Conservation (phyloP, 2,888 invertebrate genomes). For the Chelonus formosanus region DNA sequence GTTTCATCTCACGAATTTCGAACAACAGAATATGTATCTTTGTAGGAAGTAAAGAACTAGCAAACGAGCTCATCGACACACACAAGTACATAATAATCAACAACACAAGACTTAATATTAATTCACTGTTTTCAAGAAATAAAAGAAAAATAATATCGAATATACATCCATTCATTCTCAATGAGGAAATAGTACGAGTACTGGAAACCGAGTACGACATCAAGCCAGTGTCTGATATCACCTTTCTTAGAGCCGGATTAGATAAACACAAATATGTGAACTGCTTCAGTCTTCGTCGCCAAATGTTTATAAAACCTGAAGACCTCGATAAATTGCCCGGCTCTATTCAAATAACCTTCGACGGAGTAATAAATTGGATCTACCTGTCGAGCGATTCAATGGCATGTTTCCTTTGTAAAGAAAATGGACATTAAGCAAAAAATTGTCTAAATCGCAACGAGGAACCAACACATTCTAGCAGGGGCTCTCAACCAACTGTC, state of each 20-base stretch:
- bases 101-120: slow-evolving; percentile 26
- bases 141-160: slow-evolving; percentile 38
- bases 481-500: not conserved
- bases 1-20: slow-evolving; percentile 26
- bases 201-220: slow-evolving; percentile 31
- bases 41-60: slow-evolving; percentile 17
- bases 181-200: slow-evolving; percentile 33
- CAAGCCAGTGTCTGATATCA: slow-evolving; percentile 34
- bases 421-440: slow-evolving; percentile 27
- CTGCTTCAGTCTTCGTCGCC: slow-evolving; percentile 39
- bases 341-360: slow-evolving; percentile 22
- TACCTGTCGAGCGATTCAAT: slow-evolving; percentile 24
- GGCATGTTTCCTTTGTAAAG: slow-evolving; percentile 27
- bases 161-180: slow-evolving; percentile 40
- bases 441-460: slow-evolving; percentile 17
- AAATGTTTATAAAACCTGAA: slow-evolving; percentile 40
- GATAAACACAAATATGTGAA: slow-evolving; percentile 34
- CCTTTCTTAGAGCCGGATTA: slow-evolving; percentile 37
- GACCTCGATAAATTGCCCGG: slow-evolving; percentile 33
- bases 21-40: slow-evolving; percentile 31
- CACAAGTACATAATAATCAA: slow-evolving; percentile 33
- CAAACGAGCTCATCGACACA: slow-evolving; percentile 22
- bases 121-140: slow-evolving; percentile 40
- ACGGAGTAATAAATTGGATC: slow-evolving; percentile 34
- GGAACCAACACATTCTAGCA: not conserved